Evolutionary conservation across 2,888 invertebrate species (phyloP), one percentile per base, ranked within the genome.

Genomic region (Orchesella flavescens): DNA sequence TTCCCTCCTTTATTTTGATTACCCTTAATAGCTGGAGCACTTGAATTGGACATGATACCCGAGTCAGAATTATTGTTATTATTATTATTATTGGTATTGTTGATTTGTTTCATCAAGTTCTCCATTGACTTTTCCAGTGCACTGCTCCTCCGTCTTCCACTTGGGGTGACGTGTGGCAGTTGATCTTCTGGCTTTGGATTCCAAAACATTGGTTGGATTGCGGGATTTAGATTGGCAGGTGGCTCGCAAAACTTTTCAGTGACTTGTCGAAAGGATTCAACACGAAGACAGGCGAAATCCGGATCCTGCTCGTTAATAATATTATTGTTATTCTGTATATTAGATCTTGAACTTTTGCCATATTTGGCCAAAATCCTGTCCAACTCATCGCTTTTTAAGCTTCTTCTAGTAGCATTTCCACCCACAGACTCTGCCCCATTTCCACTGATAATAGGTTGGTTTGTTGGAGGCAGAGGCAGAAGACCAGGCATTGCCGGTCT

Each of bases 341-440:
- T 63, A 0, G 65, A 43, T 13, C 46, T 63, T 1, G 65, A 53
- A 9, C n/a, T 13, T 63, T 71, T 79, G 12, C 79, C 79, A 49
- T 84, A 84, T 24, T 84, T 84, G 12, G 79, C 76, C 17, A 84
- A 63, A 53, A 84, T 84, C 21, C 76, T 69, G 21, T 80, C 80
- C 21, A 84, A 57, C 43, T 80, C 84, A 7, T 83, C 78, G 9
- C 43, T 44, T 24, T 34, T 72, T 13, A 55, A 44, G 44, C 46
- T 66, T 23, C 34, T 63, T 23, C 72, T 21, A 17, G 53, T 53
- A 24, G 43, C 34, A 53, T 17, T 53, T 2, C 3, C n/a, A 7
- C n/a, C 1, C n/a, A 19, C 59, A 4, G 21, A 7, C 9, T 63
- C 63, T 3, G 5, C 63, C 24, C 34, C 63, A n/a, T 23, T 15